Evolutionary conservation across 2,797 vertebrate species (phyloP).

Genomic region (Molossus molossus): DNA sequence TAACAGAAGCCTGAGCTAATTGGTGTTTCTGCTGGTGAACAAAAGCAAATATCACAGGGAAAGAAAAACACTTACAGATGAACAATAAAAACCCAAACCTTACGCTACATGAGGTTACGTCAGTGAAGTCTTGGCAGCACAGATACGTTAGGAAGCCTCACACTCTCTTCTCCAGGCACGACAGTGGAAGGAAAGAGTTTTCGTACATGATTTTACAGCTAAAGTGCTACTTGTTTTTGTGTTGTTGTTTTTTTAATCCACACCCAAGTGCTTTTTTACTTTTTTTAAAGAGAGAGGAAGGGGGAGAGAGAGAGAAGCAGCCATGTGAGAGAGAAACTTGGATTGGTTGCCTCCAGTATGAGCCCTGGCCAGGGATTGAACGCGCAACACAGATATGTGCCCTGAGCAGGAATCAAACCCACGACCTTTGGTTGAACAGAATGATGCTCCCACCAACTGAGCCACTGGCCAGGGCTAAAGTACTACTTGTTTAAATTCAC

Average conservation of each 20-base stretch:
- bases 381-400: background rate
- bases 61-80: background rate
- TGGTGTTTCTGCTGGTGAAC: conserved; percentile 37
- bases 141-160: background rate
- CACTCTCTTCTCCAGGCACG: conserved; percentile 9
- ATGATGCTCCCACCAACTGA: background rate
- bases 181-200: background rate
- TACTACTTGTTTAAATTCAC: background rate
- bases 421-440: too few relatives aligned
- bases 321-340: background rate
- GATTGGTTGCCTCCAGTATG: background rate
- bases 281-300: background rate
- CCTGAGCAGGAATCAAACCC: too few relatives aligned
- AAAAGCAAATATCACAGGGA: background rate
- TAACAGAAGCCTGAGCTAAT: conserved; percentile 67
- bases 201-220: background rate
- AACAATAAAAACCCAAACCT: conserved; percentile 19
- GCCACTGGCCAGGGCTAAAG: background rate
- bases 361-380: background rate
- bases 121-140: background rate
- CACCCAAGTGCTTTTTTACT: background rate
- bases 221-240: background rate
- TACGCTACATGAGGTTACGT: background rate
- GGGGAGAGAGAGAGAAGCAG: background rate
- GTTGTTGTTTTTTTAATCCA: background rate